Conservation (phyloP, 2,113 vertebrate genomes). For the Hepsetus odoe region DNA sequence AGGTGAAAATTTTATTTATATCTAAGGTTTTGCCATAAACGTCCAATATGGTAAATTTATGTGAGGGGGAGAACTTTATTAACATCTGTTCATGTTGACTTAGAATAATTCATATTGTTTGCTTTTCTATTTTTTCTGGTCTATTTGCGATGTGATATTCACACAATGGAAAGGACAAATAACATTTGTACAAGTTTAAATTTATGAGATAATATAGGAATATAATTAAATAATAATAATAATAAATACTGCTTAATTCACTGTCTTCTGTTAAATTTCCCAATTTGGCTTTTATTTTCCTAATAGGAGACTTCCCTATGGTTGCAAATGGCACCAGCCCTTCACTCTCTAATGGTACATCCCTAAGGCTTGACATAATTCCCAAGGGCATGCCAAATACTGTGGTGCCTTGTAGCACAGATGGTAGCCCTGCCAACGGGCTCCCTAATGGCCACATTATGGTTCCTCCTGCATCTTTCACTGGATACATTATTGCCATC, state of each 20-base stretch:
- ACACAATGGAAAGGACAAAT: too few species aligned
- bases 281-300: neutral
- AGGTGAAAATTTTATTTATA: too few species aligned
- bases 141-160: too few species aligned
- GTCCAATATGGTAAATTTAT: too few species aligned
- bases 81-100: too few species aligned
- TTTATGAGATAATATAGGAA: neutral
- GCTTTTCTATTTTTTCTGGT: too few species aligned
- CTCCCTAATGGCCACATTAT: conserved; percentile 78
- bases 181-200: too few species aligned
- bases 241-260: too few species aligned
- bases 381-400: conserved; percentile 87
- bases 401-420: conserved; percentile 81
- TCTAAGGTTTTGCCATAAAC: too few species aligned
- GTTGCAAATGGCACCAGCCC: conserved; percentile 73
- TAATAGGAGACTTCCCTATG: conserved; percentile 47
- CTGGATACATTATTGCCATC: conserved; percentile 86
- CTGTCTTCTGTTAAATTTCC: neutral
- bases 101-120: too few species aligned
- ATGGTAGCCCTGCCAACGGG: conserved; percentile 74
- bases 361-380: conserved; percentile 76
- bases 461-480: conserved; percentile 74
- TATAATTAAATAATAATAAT: too few species aligned
- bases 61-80: too few species aligned
- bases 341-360: conserved; percentile 72